A percentile compares a stretch with the other conserved stretches of the same genome.
phyloP scores from a whole-genome alignment of 2,797 vertebrate genomes.

The Benthosema pterotum region DNA sequence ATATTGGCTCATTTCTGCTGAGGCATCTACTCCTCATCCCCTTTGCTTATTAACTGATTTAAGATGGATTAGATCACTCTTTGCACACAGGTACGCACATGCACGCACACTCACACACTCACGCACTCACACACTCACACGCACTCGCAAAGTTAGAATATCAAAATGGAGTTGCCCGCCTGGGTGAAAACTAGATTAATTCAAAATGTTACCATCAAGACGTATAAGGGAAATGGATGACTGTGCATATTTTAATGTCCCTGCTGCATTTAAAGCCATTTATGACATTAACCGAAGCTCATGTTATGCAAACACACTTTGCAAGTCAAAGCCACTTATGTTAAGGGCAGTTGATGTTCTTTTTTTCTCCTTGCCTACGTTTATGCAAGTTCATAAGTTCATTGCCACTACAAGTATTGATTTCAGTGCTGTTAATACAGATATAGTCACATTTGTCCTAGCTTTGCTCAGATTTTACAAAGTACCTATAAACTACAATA shows the following conservation, averaged over 20 bases:
- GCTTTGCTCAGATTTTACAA: not conserved
- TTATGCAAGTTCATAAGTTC: constrained; percentile 63
- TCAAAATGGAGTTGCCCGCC: constrained; percentile 77
- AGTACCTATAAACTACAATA: constrained; percentile 29
- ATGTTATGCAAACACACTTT: constrained; percentile 77
- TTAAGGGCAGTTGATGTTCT: constrained; percentile 57
- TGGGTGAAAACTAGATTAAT: constrained; percentile 77
- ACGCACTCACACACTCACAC: constrained; percentile 25
- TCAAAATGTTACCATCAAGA: constrained; percentile 71
- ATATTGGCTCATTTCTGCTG: constrained; percentile 80
- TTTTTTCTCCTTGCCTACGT: constrained; percentile 36
- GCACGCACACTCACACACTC: constrained; percentile 28
- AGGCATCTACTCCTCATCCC: constrained; percentile 80
- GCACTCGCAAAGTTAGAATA: constrained; percentile 68
- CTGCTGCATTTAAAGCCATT: constrained; percentile 75
- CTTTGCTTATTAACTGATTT: constrained; percentile 81
- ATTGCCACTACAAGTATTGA: constrained; percentile 67
- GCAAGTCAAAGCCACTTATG: constrained; percentile 74
- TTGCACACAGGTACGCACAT: constrained; percentile 17
- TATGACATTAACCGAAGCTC: constrained; percentile 78
- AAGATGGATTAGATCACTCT: constrained; percentile 76
- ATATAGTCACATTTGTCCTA: not conserved
- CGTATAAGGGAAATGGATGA: constrained; percentile 68
- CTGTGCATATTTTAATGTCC: constrained; percentile 72
- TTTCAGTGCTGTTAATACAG: constrained; percentile 37